Percentiles rank a stretch among this genome's conserved stretches.
Conservation (phyloP, 2,113 vertebrate species). For the Emydocephalus ijimae region DNA sequence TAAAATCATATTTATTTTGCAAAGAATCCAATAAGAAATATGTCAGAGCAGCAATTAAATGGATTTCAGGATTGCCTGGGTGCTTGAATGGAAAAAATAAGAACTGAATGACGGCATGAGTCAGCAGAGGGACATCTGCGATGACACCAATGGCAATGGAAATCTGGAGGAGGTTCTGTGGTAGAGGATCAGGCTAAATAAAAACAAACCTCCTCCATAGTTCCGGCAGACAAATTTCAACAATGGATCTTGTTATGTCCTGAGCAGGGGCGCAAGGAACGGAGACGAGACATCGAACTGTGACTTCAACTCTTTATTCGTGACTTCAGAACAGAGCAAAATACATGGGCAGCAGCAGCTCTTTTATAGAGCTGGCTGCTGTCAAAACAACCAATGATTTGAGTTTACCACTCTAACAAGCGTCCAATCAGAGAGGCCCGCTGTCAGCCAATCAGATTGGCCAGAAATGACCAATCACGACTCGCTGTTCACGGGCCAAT, state of each 20-base stretch:
- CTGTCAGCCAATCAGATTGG: too few species aligned
- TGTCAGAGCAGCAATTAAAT: not conserved
- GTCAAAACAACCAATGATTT: too few species aligned
- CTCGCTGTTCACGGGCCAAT: too few species aligned
- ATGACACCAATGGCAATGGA: constrained; percentile 18
- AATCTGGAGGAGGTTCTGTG: constrained; percentile 57
- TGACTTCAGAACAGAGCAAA: too few species aligned
- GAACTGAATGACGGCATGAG: constrained; percentile 34
- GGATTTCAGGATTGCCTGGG: constrained; percentile 16
- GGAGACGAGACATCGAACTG: too few species aligned
- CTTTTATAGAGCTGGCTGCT: too few species aligned
- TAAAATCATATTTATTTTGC: not conserved
- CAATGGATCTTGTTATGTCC: constrained; percentile 3
- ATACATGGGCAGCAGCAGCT: too few species aligned
- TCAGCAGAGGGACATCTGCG: constrained; percentile 45
- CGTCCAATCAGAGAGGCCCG: too few species aligned
- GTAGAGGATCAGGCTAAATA: constrained; percentile 59
- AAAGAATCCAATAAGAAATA: not conserved
- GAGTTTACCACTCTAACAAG: too few species aligned
- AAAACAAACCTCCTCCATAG: constrained; percentile 56
- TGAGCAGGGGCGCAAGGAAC: too few species aligned
- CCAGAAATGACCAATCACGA: too few species aligned
- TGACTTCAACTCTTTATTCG: too few species aligned
- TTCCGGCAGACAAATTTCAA: constrained; percentile 53
- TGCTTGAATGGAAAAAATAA: constrained; percentile 24